These are phyloP conservation scores for Caradrina kadenii DNA, from an alignment of 2,888 invertebrate species.

Conservation along the genomic window DNA sequence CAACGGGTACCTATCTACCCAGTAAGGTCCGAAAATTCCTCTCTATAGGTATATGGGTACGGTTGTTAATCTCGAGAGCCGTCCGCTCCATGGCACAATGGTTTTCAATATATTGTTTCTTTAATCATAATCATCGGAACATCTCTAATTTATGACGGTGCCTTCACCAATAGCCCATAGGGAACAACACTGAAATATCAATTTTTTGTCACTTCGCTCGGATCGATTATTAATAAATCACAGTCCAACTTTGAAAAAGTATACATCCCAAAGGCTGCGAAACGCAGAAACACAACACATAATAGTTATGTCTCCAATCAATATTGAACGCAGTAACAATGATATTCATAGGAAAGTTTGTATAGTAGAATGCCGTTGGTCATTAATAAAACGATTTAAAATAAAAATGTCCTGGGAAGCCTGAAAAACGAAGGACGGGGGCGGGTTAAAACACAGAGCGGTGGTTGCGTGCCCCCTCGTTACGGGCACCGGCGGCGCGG, in stretches of 20 bases:
- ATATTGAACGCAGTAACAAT: slow-evolving; percentile 18
- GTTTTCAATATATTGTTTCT: background rate
- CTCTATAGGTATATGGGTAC: no score
- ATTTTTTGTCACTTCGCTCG: background rate
- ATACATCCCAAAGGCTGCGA: background rate
- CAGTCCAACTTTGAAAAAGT: no score
- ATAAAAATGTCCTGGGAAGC: slow-evolving; percentile 70
- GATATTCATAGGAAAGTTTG: slow-evolving; percentile 36
- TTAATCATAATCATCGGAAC: background rate
- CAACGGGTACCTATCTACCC: background rate
- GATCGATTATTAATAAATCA: background rate
- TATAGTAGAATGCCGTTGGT: slow-evolving; percentile 47
- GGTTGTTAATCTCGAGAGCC: no score
- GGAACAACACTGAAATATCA: background rate
- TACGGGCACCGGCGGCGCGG: slow-evolving; percentile 79
- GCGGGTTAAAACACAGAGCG: slow-evolving; percentile 78
- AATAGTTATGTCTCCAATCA: slow-evolving; percentile 9
- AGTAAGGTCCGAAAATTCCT: no score
- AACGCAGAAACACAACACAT: background rate
- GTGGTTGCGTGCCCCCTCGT: slow-evolving; percentile 84
- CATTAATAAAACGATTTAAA: slow-evolving; percentile 72
- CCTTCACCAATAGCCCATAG: background rate
- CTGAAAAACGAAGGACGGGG: slow-evolving; percentile 71
- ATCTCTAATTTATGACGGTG: background rate
- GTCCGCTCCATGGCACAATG: background rate